These are phyloP conservation scores for Lucifuga dentata DNA, from an alignment of 2,113 vertebrate species.

Conservation along the genomic window DNA sequence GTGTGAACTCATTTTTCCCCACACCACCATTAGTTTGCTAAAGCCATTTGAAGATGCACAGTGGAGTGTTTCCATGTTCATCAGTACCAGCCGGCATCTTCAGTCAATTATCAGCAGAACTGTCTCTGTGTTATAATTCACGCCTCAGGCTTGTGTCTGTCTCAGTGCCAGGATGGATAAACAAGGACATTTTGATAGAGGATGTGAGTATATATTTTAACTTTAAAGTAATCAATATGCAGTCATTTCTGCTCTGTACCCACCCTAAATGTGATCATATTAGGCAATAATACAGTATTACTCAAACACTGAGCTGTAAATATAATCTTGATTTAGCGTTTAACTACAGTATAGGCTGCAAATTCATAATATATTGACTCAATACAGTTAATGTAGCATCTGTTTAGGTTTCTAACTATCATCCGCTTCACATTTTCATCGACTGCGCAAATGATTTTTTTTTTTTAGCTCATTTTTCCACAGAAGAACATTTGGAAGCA, in stretches of 20 bases:
- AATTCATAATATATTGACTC: too few relatives aligned
- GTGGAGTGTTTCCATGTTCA: constrained; percentile 74
- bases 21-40: constrained; percentile 68
- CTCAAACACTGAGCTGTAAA: neutral
- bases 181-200: constrained; percentile 47
- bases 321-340: too few relatives aligned
- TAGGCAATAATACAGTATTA: neutral
- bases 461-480: too few relatives aligned
- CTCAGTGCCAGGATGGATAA: constrained; percentile 38
- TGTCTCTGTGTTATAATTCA: constrained; percentile 68
- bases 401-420: too few relatives aligned
- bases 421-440: too few relatives aligned
- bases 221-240: constrained; percentile 24
- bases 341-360: too few relatives aligned
- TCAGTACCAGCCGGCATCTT: constrained; percentile 75
- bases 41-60: constrained; percentile 78
- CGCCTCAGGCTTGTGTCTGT: constrained; percentile 50
- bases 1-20: constrained; percentile 69
- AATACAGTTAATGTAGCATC: too few relatives aligned
- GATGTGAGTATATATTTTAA: constrained; percentile 41
- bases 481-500: too few relatives aligned
- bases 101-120: constrained; percentile 76
- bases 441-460: too few relatives aligned
- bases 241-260: constrained; percentile 27
- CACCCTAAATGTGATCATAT: constrained; percentile 10